These are phyloP conservation scores for Aradus depressus DNA, from an alignment of 2,888 invertebrate genomes.

Conservation along the genomic window DNA sequence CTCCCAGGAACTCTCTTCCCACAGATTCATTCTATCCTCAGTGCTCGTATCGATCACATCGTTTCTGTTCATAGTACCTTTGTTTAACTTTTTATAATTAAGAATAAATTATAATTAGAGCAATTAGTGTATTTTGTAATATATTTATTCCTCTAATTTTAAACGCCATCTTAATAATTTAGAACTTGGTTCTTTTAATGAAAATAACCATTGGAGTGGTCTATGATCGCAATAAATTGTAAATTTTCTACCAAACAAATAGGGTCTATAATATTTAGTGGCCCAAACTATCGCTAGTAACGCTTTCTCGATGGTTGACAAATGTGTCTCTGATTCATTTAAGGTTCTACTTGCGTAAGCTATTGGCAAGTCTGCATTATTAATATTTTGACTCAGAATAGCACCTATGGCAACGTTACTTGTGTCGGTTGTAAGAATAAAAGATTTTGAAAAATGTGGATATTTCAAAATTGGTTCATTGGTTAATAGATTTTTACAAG, in stretches of 20 bases:
- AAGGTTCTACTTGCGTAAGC: slow-evolving; percentile 34
- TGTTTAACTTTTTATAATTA: too few species aligned
- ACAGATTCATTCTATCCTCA: too few species aligned
- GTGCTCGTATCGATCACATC: too few species aligned
- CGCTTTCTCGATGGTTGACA: slow-evolving; percentile 33
- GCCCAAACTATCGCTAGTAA: slow-evolving; percentile 33
- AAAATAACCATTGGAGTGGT: slow-evolving; percentile 15
- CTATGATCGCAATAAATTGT: slow-evolving; percentile 29
- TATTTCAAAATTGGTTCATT: slow-evolving; percentile 19
- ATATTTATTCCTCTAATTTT: neutral
- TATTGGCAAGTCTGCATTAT: slow-evolving; percentile 34
- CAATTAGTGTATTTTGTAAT: too few species aligned
- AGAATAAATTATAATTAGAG: too few species aligned
- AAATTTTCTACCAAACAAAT: slow-evolving; percentile 25
- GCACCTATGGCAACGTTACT: slow-evolving; percentile 32
- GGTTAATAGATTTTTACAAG: slow-evolving; percentile 10
- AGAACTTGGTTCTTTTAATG: slow-evolving; percentile 8
- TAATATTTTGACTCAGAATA: slow-evolving; percentile 30
- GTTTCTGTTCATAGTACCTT: too few species aligned
- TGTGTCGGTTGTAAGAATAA: slow-evolving; percentile 31
- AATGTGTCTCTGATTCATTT: slow-evolving; percentile 32
- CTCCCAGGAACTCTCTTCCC: too few species aligned
- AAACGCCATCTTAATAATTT: slow-evolving; percentile 7
- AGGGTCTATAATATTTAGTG: slow-evolving; percentile 33
- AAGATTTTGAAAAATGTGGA: slow-evolving; percentile 26